Percentiles rank a stretch among this genome's conserved stretches.
These are phyloP conservation scores for Julus scanicus DNA, from an alignment of 2,888 invertebrate species.

Conservation along the genomic window DNA sequence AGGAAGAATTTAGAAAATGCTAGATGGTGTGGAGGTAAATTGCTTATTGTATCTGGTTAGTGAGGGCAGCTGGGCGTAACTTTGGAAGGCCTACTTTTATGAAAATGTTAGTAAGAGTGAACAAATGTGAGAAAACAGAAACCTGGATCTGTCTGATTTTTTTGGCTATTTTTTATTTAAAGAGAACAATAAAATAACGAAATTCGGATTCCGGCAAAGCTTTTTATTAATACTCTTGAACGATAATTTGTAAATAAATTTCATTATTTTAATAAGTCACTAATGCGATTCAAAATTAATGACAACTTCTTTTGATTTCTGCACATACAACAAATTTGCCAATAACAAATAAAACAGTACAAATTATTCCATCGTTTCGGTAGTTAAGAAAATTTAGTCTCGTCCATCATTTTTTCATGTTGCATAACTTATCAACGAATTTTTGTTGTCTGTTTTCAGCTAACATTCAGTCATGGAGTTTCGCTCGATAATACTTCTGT, in stretches of 20 bases:
- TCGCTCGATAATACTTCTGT: neutral
- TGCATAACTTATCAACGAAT: neutral
- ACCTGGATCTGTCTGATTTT: neutral
- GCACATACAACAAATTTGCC: too few relatives aligned
- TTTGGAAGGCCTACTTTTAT: neutral
- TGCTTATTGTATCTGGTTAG: neutral
- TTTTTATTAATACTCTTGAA: neutral
- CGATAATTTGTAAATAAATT: neutral
- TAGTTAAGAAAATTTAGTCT: too few relatives aligned
- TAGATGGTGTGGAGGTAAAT: neutral
- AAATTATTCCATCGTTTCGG: too few relatives aligned
- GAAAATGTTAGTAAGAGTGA: too few relatives aligned
- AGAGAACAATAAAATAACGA: too few relatives aligned
- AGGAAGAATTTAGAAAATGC: neutral
- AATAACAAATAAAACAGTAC: too few relatives aligned
- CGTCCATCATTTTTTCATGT: neutral
- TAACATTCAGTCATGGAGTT: neutral
- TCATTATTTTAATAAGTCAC: too few relatives aligned
- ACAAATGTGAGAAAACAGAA: neutral
- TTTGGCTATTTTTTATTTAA: too few relatives aligned
- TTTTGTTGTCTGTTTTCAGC: neutral
- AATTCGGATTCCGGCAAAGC: too few relatives aligned
- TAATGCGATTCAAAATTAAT: too few relatives aligned
- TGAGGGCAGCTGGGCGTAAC: neutral
- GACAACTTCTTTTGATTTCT: too few relatives aligned